Base-by-base conservation (phyloP, 1,140 invertebrate genomes). In the Trypoxylus dichotomus region DNA sequence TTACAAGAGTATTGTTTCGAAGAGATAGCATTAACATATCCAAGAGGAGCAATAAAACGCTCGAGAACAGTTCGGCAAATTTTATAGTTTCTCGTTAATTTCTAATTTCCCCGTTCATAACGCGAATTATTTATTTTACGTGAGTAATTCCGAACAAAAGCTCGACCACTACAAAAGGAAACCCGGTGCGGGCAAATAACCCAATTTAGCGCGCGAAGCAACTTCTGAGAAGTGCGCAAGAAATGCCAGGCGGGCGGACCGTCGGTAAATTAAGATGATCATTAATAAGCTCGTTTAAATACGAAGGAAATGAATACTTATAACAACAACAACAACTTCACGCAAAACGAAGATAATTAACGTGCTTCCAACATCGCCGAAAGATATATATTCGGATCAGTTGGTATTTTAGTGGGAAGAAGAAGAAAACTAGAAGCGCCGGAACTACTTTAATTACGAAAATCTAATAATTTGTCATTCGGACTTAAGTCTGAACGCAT, bases 231-330 rank as follows among this genome's bases (percentile, higher is more conserved):
- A 15, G 42, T 43, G 42, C 15, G 19, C 47, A 54, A 54, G 47
- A 54, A 54, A 54, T 54, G 19, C 15, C 15, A n/a, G 47, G 3
- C 47, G 19, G 19, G n/a, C 47, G 47, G 47, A 19, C 32, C 32
- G 32, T 37, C 47, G 47, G 13, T n/a, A n/a, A 19, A 54, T 54
- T 54, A 54, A 54, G 47, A 54, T 54, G 47, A 54, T 54, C 47
- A 54, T n/a, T n/a, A 54, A 47, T 47, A 47, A 47, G 43, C 43
- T 47, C 43, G 43, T 47, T 47, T 47, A 47, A 47, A 54, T 54
- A 54, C 47, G 47, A 19, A 54, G 47, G 15, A 54, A 54, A 54
- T 54, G 47, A 54, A 19, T 54, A 54, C 47, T 54, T n/a, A 19
- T 37, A 37, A 37, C 32, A 37, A 37, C 32, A 32, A 37, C 47